These are phyloP conservation scores for Agrotis segetum DNA, from an alignment of 2,888 invertebrate species.

Conservation along the genomic window DNA sequence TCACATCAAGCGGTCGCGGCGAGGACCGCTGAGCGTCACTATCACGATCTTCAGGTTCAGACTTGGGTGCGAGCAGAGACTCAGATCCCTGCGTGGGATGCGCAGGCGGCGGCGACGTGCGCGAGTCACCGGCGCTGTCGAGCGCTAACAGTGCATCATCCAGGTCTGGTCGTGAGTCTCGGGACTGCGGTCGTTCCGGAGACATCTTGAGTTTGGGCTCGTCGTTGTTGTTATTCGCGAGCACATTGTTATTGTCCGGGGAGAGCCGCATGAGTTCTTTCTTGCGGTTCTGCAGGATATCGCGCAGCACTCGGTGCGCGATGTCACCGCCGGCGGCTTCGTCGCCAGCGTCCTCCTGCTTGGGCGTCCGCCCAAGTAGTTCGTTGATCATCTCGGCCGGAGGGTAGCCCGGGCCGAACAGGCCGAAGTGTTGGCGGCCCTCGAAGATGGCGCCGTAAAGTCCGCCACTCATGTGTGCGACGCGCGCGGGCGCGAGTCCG, in stretches of 20 bases:
- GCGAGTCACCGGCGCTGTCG: slow-evolving; percentile 89
- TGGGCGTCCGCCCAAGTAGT: slow-evolving; percentile 95
- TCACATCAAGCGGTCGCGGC: slow-evolving; percentile 94
- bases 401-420: slow-evolving; percentile 96
- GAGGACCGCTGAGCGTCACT: slow-evolving; percentile 91
- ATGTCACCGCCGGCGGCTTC: slow-evolving; percentile 88
- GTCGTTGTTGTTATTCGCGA: slow-evolving; percentile 90
- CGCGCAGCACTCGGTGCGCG: slow-evolving; percentile 97
- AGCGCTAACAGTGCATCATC: slow-evolving; percentile 92
- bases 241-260: slow-evolving; percentile 91
- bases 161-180: slow-evolving; percentile 92
- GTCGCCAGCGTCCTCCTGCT: slow-evolving; percentile 92
- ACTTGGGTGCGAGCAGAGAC: slow-evolving; percentile 92
- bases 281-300: slow-evolving; percentile 97
- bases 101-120: slow-evolving; percentile 90
- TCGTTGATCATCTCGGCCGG: slow-evolving; percentile 98
- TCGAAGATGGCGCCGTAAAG: slow-evolving; percentile 97
- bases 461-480: slow-evolving; percentile 96
- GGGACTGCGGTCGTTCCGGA: slow-evolving; percentile 92
- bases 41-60: slow-evolving; percentile 92
- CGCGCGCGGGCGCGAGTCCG: slow-evolving; percentile 91
- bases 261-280: slow-evolving; percentile 94
- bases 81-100: slow-evolving; percentile 86
- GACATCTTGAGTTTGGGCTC: slow-evolving; percentile 90
- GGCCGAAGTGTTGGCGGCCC: slow-evolving; percentile 95